Evolutionary conservation across 2,888 invertebrate species (phyloP).

Genomic region (Balanococcus diminutus): DNA sequence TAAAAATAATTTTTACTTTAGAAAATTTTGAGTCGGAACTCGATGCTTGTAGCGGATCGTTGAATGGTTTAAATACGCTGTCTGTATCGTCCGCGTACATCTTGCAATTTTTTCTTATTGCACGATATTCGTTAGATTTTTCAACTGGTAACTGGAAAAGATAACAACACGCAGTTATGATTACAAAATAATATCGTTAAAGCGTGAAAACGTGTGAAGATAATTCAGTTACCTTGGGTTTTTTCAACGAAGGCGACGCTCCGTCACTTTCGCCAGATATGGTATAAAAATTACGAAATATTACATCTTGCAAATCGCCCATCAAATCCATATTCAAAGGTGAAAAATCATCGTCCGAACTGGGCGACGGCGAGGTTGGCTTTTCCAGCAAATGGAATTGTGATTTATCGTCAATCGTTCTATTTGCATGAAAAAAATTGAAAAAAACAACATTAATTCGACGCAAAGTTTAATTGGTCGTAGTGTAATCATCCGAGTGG

Average conservation of each 20-base stretch:
- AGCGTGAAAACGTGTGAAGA: not conserved
- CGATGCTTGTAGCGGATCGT: not conserved
- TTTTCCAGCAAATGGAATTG: constrained; percentile 48
- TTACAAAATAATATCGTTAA: not conserved
- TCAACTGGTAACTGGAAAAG: constrained; percentile 35
- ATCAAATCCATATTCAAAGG: constrained; percentile 69
- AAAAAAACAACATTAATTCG: not conserved
- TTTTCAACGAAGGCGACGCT: not conserved
- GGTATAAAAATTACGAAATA: constrained; percentile 61
- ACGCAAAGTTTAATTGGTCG: not conserved
- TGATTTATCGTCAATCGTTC: constrained; percentile 41
- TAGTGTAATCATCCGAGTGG: not conserved
- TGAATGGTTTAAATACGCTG: not conserved
- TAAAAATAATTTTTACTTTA: not conserved
- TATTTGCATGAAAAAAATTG: not conserved
- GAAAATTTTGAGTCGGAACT: constrained; percentile 21
- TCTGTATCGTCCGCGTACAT: not conserved
- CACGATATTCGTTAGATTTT: not conserved
- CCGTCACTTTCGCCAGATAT: constrained; percentile 33
- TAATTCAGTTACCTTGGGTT: not conserved
- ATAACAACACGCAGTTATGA: too few relatives aligned
- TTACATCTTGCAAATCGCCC: constrained; percentile 71
- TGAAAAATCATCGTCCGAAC: constrained; percentile 57
- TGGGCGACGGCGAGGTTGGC: not conserved
- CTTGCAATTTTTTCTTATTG: not conserved